Evolutionary conservation across 2,888 invertebrate species (phyloP).

Genomic region (Anoncus sp.): DNA sequence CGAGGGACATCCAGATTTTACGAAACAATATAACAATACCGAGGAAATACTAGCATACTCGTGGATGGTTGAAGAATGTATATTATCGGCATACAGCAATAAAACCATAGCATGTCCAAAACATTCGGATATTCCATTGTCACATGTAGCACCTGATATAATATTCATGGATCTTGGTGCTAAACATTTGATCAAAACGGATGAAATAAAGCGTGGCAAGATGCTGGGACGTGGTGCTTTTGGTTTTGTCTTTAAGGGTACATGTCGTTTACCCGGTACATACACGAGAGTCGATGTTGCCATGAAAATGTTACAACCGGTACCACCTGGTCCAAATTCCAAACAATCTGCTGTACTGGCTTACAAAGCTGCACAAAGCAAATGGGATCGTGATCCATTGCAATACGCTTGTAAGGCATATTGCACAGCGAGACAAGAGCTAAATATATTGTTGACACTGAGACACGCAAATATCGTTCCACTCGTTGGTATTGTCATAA

Average conservation of each 20-base stretch:
- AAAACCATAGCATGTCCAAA: constrained; percentile 90
- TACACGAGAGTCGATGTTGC: constrained; percentile 90
- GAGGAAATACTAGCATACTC: constrained; percentile 85
- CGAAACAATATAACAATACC: constrained; percentile 78
- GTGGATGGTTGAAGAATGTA: constrained; percentile 99
- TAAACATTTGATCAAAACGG: constrained; percentile 91
- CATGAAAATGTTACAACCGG: constrained; percentile 98
- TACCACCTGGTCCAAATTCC: constrained; percentile 91
- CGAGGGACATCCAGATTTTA: constrained; percentile 88
- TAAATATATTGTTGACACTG: constrained; percentile 93
- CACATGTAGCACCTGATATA: constrained; percentile 97
- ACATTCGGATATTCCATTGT: constrained; percentile 90
- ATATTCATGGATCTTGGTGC: constrained; percentile 95
- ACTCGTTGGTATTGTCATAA: constrained; percentile 94
- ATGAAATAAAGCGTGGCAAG: constrained; percentile 90
- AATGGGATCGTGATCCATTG: constrained; percentile 97
- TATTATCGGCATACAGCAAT: constrained; percentile 92
- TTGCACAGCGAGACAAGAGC: constrained; percentile 97
- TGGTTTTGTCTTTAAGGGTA: constrained; percentile 97
- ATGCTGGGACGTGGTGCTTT: constrained; percentile 98
- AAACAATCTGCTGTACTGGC: constrained; percentile 87
- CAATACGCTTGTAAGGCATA: constrained; percentile 98
- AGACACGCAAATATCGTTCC: constrained; percentile 97
- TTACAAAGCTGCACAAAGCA: constrained; percentile 88
- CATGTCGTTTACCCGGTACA: constrained; percentile 85